Evolutionary conservation across 2,888 invertebrate genomes (phyloP), one percentile per base, ranked within the genome.

Genomic region (Drosophila gaucha): DNA sequence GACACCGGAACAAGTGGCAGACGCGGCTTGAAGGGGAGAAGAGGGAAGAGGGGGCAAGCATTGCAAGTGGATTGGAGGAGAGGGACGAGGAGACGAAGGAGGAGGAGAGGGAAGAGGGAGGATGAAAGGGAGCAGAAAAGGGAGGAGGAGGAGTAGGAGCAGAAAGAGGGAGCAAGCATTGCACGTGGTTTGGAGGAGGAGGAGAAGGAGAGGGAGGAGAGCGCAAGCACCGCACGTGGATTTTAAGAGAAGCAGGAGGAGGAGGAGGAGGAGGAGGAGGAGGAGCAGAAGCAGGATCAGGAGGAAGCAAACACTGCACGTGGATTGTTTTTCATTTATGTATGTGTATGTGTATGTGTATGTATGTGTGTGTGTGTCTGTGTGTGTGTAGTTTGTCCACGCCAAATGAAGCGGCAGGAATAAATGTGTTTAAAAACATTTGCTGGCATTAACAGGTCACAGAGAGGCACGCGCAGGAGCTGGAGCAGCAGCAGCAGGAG

Each of bases 1-100:
- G 88, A 84, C 88, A 84, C 83, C 83, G 83, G 83, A 84, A 84
- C 83, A 88, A 84, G 83, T 84, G 88, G 87, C 75, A 83, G 67
- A 55, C 63, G 63, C 26, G 39, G 36, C 39, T 31, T n/a, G n/a
- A n/a, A n/a, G 2, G 33, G 56, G 14, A 54, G 38, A 10, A 9
- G 22, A 30, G 31, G 22, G 67, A 3, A 2, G 35, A 3, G 12
- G 28, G 22, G 24, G 9, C 20, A n/a, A 56, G n/a, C 8, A 4
- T 16, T 31, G 31, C n/a, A n/a, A n/a, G n/a, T n/a, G n/a, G n/a
- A n/a, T n/a, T n/a, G n/a, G n/a, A n/a, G n/a, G n/a, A n/a, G n/a
- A n/a, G n/a, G n/a, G n/a, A n/a, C n/a, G n/a, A n/a, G n/a, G n/a
- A n/a, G n/a, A n/a, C n/a, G n/a, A n/a, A n/a, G n/a, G n/a, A n/a